Percentiles rank a stretch among this genome's conserved stretches.
Evolutionary conservation across 2,113 vertebrate species (phyloP).

Genomic region (Microcebus lehilahytsara): DNA sequence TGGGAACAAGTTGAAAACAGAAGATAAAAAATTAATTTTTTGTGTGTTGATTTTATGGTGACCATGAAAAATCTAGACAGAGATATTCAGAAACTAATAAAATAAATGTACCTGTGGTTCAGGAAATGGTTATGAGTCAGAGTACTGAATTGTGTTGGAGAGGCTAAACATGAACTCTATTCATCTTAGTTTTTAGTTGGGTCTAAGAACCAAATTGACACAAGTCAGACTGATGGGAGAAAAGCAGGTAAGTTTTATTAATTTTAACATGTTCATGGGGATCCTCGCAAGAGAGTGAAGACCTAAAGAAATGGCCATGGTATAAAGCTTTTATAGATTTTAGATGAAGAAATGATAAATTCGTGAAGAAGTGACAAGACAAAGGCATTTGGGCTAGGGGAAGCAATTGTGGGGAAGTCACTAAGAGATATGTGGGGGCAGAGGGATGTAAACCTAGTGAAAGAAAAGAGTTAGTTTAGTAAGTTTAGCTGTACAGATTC

Average conservation of each 20-base stretch:
- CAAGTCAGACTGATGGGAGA: not conserved
- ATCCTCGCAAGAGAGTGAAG: not conserved
- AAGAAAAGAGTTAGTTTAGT: not conserved
- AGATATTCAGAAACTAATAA: not conserved
- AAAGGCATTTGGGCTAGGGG: not conserved
- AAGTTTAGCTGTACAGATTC: not conserved
- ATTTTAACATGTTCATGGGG: not conserved
- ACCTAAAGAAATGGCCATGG: not conserved
- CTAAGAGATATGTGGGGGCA: not conserved
- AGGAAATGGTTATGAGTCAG: not conserved
- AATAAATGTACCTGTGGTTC: not conserved
- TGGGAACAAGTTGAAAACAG: not conserved
- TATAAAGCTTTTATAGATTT: not conserved
- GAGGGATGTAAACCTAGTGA: not conserved
- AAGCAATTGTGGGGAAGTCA: not conserved
- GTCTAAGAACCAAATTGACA: not conserved
- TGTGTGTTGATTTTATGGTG: not conserved
- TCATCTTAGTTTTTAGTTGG: not conserved
- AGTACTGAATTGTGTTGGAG: not conserved
- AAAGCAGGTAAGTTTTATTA: not conserved
- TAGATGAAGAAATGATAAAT: not conserved
- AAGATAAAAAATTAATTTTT: not conserved
- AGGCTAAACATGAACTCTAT: accelerated
- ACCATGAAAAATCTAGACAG: not conserved
- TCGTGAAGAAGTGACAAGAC: not conserved